Evolutionary conservation across 2,113 vertebrate genomes (phyloP), one percentile per base, ranked within the genome.

Genomic region (Dicrurus megarhynchus): DNA sequence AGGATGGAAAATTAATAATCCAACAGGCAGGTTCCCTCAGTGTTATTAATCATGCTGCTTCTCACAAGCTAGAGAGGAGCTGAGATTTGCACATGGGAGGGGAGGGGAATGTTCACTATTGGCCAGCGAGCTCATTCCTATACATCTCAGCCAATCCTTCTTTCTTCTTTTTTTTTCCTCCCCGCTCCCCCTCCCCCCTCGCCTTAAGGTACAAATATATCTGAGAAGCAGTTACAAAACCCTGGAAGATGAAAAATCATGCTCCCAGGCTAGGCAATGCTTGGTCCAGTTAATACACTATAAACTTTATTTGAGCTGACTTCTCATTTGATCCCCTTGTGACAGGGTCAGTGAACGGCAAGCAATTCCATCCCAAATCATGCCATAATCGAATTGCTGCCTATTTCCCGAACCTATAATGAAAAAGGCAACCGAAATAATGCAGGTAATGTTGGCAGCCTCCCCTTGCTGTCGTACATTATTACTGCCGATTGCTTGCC

Each of bases 261-360:
- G 97, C 97, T 98, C 96, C 90, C 97, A 96, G 98, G 98, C 93
- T 95, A 98, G 96, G 97, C 93, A 91, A 95, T 89, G 97, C 97
- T 98, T 96, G 80, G 97, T 97, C 98, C 97, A 81, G 97, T 98
- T 98, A 98, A 98, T 98, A 98, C 98, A 98, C 98, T 98, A 97
- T 98, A 98, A 99, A 99, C 98, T 99, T 99, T 98, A 99, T 99
- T 98, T 98, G 98, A 98, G 98, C 98, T 98, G 98, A 99, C 98
- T 98, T 98, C 97, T 98, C 98, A 97, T 98, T 98, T 98, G 98
- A 98, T 98, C 98, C 98, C 97, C 98, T 95, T 97, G 97, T 97
- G 97, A 98, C 97, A 97, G 98, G 98, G 98, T 98, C 98, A 98
- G 97, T 96, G 98, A 98, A 97, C 94, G 95, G 97, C 98, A 97